A percentile compares a stretch with the other conserved stretches of the same genome.
phyloP scores from a whole-genome alignment of 2,113 vertebrate species.

The Sphyrna mokarran region DNA sequence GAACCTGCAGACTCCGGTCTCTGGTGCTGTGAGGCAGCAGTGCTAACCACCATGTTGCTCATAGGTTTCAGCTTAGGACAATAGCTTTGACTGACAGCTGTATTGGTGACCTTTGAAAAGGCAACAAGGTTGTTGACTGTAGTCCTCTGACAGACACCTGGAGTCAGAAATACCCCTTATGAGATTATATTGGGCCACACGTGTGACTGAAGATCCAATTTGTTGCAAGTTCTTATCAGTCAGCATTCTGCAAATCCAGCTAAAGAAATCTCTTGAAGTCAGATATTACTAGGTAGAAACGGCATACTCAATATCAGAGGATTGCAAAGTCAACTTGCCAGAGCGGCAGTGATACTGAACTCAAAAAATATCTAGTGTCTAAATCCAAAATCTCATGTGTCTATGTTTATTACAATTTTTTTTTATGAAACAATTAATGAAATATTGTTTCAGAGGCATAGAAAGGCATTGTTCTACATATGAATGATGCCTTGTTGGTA shows the following conservation, averaged over 20 bases:
- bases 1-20: too few species aligned
- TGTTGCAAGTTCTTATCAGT: neutral
- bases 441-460: too few species aligned
- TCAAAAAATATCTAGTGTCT: neutral
- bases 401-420: neutral
- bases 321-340: neutral
- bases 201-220: neutral
- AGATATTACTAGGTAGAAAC: neutral
- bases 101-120: neutral
- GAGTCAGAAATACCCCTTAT: neutral
- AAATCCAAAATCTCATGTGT: neutral
- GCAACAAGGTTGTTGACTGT: neutral
- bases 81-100: neutral
- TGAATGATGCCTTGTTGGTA: neutral
- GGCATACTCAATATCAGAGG: neutral
- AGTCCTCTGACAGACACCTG: neutral
- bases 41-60: too few species aligned
- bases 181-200: neutral
- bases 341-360: neutral
- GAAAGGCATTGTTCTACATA: neutral
- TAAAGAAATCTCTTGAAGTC: neutral
- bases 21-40: too few species aligned
- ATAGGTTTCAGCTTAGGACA: too few species aligned
- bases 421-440: neutral
- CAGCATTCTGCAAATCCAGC: neutral